Evolutionary conservation across 2,113 vertebrate species (phyloP).

Genomic region (Eclectus roratus): DNA sequence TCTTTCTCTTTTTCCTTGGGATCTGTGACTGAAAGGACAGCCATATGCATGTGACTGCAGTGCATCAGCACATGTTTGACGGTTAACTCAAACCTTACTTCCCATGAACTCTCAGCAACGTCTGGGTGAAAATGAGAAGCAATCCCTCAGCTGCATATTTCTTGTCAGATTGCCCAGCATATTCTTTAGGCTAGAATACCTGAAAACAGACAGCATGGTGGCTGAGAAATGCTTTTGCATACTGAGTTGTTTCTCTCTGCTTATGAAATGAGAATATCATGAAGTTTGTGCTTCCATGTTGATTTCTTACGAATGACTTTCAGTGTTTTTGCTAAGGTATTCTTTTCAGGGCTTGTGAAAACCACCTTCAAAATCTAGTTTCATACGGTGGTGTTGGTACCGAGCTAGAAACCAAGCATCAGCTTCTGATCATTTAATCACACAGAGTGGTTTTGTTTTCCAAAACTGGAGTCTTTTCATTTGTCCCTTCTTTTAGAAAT

Average conservation of each 20-base stretch:
- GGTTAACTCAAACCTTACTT: not conserved
- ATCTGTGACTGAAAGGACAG: not conserved
- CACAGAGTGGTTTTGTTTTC: not conserved
- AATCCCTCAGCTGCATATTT: not conserved
- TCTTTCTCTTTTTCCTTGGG: not conserved
- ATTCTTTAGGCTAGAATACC: not conserved
- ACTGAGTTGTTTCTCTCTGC: not conserved
- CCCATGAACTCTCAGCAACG: not conserved
- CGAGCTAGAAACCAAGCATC: not conserved
- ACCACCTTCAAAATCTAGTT: not conserved
- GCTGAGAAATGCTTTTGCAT: not conserved
- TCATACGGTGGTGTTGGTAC: not conserved
- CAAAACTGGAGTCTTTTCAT: not conserved
- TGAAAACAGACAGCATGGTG: not conserved
- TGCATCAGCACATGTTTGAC: not conserved
- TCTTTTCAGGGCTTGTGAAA: not conserved
- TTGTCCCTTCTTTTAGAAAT: not conserved
- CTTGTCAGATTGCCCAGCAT: not conserved
- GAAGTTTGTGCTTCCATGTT: not conserved
- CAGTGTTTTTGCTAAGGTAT: not conserved
- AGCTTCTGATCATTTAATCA: not conserved
- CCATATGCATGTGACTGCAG: not conserved
- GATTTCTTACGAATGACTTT: not conserved
- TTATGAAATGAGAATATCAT: not conserved
- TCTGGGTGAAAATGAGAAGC: not conserved